Base-by-base conservation (phyloP, 1,140 invertebrate species). In the Brachionus calyciflorus region DNA sequence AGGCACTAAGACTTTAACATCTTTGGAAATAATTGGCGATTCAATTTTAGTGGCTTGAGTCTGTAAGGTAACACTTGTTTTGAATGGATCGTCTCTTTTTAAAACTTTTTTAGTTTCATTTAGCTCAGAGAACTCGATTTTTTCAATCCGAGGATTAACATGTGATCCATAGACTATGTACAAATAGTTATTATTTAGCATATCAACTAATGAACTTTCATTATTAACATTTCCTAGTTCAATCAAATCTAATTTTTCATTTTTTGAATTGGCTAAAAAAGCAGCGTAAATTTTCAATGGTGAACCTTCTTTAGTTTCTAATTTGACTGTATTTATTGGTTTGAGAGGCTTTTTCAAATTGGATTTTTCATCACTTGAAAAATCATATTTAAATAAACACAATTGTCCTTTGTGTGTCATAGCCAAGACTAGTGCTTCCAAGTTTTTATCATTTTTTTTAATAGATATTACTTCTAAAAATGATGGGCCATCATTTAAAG, bases 401-500 rank as follows among this genome's bases (percentile, higher is more conserved):
- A 73, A 10, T 37, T 28, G 17, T 14, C 69, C 69, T 17, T 55
- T 55, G 17, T 73, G 46, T 28, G 69, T 73, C 0, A 51, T 14
- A 26, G 24, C 69, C 17, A 49, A 9, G 2, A 73, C 10, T 5
- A 73, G 17, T 30, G 30, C 17, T 3, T 33, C 37, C 3, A 55
- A 73, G 30, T 9, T 40, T 53, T 76, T 85, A 48, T 86, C 85
- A n/a, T n/a, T n/a, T 3, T 84, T 82, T n/a, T 81, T 79, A 65
- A 85, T 79, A 28, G 46, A 51, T 10, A 55, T 7, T 51, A 51
- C 24, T 44, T 73, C 46, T 10, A 73, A 21, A 41, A 51, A 85
- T n/a, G 85, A 84, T 0, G 89, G 88, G 33, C 89, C 87, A 81
- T 91, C 89, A 80, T 90, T 89, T 80, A 91, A 84, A 0, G 89